These are phyloP conservation scores for Gymnoscelis rufifasciata DNA, from an alignment of 2,888 invertebrate species.

Conservation along the genomic window DNA sequence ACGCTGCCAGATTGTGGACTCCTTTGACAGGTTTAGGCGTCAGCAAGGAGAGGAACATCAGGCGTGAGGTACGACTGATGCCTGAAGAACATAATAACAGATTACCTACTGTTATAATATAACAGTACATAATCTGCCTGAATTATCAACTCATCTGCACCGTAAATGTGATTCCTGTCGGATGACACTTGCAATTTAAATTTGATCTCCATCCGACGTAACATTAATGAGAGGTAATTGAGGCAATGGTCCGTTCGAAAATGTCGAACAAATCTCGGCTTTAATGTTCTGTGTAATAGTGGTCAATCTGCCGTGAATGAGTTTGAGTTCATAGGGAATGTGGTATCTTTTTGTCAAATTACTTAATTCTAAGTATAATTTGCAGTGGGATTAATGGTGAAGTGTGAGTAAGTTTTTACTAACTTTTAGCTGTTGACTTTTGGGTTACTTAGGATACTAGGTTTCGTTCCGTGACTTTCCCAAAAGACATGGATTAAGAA, in stretches of 20 bases:
- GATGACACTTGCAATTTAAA: conserved; percentile 45
- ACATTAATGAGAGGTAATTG: conserved; percentile 55
- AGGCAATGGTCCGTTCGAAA: conserved; percentile 39
- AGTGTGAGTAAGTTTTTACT: no score
- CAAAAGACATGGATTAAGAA: no score
- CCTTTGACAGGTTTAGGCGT: no score
- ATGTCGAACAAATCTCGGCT: conserved; percentile 32
- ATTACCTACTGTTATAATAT: no score
- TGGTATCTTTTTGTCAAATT: conserved; percentile 15
- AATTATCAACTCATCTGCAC: conserved; percentile 2
- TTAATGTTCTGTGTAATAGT: conserved; percentile 28
- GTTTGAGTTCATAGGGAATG: conserved; percentile 11
- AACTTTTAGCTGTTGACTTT: no score
- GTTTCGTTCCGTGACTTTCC: no score
- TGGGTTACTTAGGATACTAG: no score
- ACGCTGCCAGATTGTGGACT: no score
- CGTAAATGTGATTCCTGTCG: conserved; percentile 34
- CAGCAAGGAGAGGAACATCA: no score
- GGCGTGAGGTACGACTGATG: no score
- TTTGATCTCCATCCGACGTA: conserved; percentile 33
- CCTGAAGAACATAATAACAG: no score
- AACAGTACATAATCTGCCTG: no score
- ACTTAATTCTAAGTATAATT: background rate
- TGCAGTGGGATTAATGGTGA: background rate
- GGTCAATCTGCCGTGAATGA: conserved; percentile 16